These are phyloP conservation scores for Tipula confusa DNA, from an alignment of 2,888 invertebrate species.

Conservation along the genomic window DNA sequence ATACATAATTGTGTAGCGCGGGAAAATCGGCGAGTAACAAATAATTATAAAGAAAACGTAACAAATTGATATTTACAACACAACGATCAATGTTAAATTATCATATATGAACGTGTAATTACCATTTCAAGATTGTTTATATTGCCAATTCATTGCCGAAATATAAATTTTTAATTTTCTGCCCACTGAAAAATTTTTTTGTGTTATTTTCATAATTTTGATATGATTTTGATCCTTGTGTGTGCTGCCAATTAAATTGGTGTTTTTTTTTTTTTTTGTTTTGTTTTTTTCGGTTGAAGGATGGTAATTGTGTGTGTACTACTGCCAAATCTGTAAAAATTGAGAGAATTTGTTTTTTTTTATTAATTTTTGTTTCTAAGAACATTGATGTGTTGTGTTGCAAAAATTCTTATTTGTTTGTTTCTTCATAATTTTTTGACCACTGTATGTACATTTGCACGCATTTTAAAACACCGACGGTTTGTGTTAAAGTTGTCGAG, in stretches of 20 bases:
- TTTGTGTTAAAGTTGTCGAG: too few species aligned
- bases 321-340: slow-evolving; percentile 21
- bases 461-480: too few species aligned
- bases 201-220: not conserved
- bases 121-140: slow-evolving; percentile 3
- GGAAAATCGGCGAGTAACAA: not conserved
- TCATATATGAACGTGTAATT: slow-evolving; percentile 20
- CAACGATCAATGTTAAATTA: slow-evolving; percentile 1
- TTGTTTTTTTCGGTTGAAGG: too few species aligned
- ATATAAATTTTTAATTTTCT: not conserved
- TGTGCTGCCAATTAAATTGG: not conserved
- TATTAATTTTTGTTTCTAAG: not conserved
- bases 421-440: not conserved
- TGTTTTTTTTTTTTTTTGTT: too few species aligned
- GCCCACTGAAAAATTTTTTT: not conserved
- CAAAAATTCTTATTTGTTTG: not conserved
- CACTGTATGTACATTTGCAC: too few species aligned
- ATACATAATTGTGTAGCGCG: not conserved
- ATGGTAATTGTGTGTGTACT: not conserved
- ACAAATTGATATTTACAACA: slow-evolving; percentile 20
- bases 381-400: not conserved
- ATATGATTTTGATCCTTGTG: not conserved
- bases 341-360: not conserved
- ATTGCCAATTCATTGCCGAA: not conserved
- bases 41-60: not conserved